A percentile compares a stretch with the other conserved stretches of the same genome.
These are phyloP conservation scores for Drosophila rubida DNA, from an alignment of 2,888 invertebrate species.

Conservation along the genomic window DNA sequence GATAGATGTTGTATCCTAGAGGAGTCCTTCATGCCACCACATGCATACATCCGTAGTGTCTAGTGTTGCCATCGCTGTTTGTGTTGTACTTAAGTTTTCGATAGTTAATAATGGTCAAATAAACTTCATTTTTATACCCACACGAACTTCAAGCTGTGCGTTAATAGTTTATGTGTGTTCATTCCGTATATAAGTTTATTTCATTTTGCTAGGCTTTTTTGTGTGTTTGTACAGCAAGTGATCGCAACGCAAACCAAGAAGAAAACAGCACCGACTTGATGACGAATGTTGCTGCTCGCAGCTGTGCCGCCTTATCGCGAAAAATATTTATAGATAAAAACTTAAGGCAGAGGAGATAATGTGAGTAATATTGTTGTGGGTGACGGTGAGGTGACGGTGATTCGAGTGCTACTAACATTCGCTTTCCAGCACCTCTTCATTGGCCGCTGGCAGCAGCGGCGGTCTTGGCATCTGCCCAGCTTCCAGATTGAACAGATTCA, in stretches of 20 bases:
- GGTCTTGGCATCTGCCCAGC: slow-evolving; percentile 45
- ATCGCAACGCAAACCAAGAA: slow-evolving; percentile 12
- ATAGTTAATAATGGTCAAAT: slow-evolving; percentile 54
- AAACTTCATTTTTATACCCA: slow-evolving; percentile 51
- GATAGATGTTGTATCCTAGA: background rate
- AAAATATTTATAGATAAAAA: slow-evolving; percentile 46
- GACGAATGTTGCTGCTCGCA: slow-evolving; percentile 30
- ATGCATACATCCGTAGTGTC: slow-evolving; percentile 53
- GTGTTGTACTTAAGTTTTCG: slow-evolving; percentile 72
- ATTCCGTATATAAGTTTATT: slow-evolving; percentile 1
- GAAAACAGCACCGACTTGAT: slow-evolving; percentile 28
- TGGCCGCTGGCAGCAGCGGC: slow-evolving; percentile 41
- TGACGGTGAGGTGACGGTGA: background rate
- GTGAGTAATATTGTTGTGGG: slow-evolving; percentile 21
- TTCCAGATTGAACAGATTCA: slow-evolving; percentile 81
- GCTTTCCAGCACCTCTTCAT: slow-evolving; percentile 81
- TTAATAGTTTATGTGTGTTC: too few relatives aligned
- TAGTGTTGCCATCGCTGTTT: slow-evolving; percentile 70
- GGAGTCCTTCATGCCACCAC: slow-evolving; percentile 32
- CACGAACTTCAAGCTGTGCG: too few relatives aligned
- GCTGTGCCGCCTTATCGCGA: slow-evolving; percentile 54
- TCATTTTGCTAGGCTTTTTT: slow-evolving; percentile 5
- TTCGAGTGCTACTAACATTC: slow-evolving; percentile 59
- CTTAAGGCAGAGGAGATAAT: slow-evolving; percentile 42
- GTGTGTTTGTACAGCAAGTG: slow-evolving; percentile 22